Conservation (phyloP, 2,113 vertebrate species). For the Datnioides undecimradiatus region DNA sequence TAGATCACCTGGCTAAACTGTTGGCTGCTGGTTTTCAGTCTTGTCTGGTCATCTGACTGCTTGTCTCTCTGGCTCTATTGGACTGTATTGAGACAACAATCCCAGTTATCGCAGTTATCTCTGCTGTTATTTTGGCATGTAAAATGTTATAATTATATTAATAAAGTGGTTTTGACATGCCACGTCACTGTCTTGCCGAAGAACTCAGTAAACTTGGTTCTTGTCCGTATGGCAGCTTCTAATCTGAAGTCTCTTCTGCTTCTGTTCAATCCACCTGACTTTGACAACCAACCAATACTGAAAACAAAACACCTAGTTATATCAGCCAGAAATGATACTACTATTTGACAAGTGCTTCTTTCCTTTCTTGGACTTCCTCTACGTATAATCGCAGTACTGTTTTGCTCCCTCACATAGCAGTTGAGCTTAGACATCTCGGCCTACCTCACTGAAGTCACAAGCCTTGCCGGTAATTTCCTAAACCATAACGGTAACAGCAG, state of each 20-base stretch:
- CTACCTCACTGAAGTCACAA: neutral
- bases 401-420: neutral
- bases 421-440: neutral
- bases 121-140: neutral
- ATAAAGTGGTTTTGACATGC: neutral
- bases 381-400: neutral
- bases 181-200: neutral
- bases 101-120: no score
- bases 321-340: neutral
- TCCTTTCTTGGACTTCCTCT: conserved; percentile 1
- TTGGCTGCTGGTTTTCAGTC: no score
- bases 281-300: neutral
- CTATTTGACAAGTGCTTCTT: neutral
- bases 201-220: neutral
- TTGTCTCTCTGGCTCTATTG: neutral
- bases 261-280: neutral
- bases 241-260: neutral
- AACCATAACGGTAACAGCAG: neutral
- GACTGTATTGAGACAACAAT: neutral
- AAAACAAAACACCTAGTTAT: neutral
- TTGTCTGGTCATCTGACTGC: neutral
- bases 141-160: neutral
- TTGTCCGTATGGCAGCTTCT: neutral
- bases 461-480: neutral
- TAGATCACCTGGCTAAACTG: no score